Evolutionary conservation across 2,113 vertebrate genomes (phyloP).

Genomic region (Copsychus sechellarum): DNA sequence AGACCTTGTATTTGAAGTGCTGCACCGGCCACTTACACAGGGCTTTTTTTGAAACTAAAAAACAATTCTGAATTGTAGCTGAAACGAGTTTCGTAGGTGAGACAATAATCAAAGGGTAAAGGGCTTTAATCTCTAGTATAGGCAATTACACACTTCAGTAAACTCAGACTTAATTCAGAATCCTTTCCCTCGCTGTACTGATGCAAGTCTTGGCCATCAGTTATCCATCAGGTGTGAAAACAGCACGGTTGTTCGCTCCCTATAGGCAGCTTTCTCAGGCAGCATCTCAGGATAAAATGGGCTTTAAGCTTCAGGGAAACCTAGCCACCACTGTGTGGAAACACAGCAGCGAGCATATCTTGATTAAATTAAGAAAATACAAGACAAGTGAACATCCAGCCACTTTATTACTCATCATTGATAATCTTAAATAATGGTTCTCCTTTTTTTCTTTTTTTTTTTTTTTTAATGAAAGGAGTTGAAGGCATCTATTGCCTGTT

Average conservation of each 20-base stretch:
- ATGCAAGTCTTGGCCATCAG: not conserved
- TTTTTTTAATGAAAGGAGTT: not conserved
- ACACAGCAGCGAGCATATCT: not conserved
- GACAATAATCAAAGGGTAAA: not conserved
- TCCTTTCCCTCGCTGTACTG: not conserved
- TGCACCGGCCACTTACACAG: fast-evolving
- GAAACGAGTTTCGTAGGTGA: not conserved
- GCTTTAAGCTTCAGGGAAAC: not conserved
- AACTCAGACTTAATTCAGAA: not conserved
- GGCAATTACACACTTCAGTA: not conserved
- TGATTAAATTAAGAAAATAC: not conserved
- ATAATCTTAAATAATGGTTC: not conserved
- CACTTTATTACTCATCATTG: not conserved
- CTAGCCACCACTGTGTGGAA: not conserved
- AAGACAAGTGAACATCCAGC: not conserved
- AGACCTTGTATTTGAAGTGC: not conserved
- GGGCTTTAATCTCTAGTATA: not conserved
- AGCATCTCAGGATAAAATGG: not conserved
- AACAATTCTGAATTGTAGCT: not conserved
- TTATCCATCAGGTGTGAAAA: conserved; percentile 40
- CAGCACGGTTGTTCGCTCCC: not conserved
- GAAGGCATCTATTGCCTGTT: not conserved
- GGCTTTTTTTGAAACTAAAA: not conserved
- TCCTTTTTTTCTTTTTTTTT: not conserved
- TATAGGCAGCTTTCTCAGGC: not conserved